Evolutionary conservation across 1,140 invertebrate genomes (phyloP), one percentile per base, ranked within the genome.

Genomic region (Cataglyphis hispanica): DNA sequence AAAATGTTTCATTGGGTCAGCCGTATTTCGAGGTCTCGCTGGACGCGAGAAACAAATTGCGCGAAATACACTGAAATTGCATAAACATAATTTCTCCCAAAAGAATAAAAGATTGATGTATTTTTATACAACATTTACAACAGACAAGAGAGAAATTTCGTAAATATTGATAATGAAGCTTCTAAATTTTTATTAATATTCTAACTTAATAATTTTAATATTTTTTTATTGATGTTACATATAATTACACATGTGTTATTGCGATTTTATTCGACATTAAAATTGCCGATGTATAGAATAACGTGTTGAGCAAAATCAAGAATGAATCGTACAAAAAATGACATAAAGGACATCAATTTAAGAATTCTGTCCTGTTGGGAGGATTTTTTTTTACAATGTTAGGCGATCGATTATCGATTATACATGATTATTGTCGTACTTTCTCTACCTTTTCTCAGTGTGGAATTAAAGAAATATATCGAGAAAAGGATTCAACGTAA

Each of bases 1-100:
- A 84, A 78, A 87, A 89, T 89, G 56, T 86, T 80, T 61, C 16
- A 43, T 75, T 34, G 11, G 58, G 16, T 16, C 50, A n/a, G 19
- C 2, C 25, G 8, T 74, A 50, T 84, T 66, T 60, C 46, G 60
- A 63, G 72, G 25, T 56, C n/a, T 77, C 37, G 37, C 22, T 34
- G 50, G 19, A 13, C 19, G 6, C 53, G 61, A 80, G n/a, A 81
- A 72, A 31, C 25, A 74, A 70, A 76, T 76, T 63, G 37, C 34
- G 58, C 34, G 7, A 43, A 72, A 72, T 43, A n/a, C 53, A 11
- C 5, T 11, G 10, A 69, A 22, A 67, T 34, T 66, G 5, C 25
- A 31, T 27, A 63, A 13, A 5, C 13, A n/a, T 66, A 16, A 34
- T 2, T 40, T 25, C 37, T 53, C 8, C 5, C 19, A 37, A 25